Evolutionary conservation across 2,113 vertebrate genomes (phyloP).

Genomic region (Petrocephalus microphthalmus): DNA sequence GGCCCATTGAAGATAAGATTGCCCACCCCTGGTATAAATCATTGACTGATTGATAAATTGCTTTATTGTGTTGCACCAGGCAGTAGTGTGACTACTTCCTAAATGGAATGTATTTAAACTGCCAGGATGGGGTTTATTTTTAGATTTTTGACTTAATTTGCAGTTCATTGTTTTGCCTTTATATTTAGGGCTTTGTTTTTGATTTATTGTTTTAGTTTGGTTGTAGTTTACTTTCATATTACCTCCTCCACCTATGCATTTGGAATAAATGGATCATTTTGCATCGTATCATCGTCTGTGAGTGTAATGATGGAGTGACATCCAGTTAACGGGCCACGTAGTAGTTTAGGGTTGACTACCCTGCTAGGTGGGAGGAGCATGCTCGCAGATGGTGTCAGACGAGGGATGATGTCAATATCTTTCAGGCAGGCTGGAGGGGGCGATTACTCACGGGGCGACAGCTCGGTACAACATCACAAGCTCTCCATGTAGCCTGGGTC

Average conservation of each 20-base stretch:
- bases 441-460: not conserved
- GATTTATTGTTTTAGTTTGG: too few relatives aligned
- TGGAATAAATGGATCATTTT: not conserved
- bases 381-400: not conserved
- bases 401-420: not conserved
- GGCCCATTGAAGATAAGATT: too few relatives aligned
- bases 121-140: not conserved
- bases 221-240: too few relatives aligned
- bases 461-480: not conserved
- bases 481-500: not conserved
- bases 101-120: not conserved
- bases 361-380: not conserved
- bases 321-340: not conserved
- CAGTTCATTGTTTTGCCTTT: too few relatives aligned
- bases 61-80: not conserved
- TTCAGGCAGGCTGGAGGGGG: not conserved
- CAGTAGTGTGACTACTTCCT: not conserved
- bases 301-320: not conserved
- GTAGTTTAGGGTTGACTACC: not conserved
- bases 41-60: not conserved
- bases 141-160: too few relatives aligned
- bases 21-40: too few relatives aligned
- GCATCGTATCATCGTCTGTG: not conserved
- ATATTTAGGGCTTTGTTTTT: too few relatives aligned
- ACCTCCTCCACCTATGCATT: not conserved